Conservation (phyloP, 2,113 vertebrate genomes). For the Anarrhichthys ocellatus region DNA sequence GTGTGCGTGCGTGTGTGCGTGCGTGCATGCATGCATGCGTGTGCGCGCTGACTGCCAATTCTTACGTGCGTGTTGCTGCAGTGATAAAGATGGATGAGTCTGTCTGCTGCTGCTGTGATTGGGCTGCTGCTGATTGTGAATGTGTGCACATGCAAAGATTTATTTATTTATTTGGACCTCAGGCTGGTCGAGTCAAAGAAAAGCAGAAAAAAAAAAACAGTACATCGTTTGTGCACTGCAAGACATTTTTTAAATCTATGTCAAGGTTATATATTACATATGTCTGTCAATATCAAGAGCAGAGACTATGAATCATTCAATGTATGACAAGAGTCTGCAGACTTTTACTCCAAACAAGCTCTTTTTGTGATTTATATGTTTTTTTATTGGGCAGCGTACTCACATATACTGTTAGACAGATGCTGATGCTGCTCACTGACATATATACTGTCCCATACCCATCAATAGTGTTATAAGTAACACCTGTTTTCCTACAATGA, state of each 20-base stretch:
- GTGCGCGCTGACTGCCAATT: constrained; percentile 14
- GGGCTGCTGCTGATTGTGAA: constrained; percentile 26
- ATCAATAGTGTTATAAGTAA: neutral
- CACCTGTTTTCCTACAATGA: neutral
- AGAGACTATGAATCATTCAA: neutral
- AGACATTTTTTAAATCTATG: neutral
- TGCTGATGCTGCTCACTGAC: neutral
- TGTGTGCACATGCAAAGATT: constrained; percentile 5
- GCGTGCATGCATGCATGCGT: constrained; percentile 1
- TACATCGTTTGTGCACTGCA: neutral
- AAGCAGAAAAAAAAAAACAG: neutral
- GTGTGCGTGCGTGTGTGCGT: constrained; percentile 13
- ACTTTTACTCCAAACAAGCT: neutral
- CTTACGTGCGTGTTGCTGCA: constrained; percentile 51
- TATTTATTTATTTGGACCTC: constrained; percentile 10
- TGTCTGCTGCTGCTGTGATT: constrained; percentile 53
- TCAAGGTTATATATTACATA: constrained; percentile 6
- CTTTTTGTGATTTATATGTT: neutral
- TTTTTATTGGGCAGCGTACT: neutral
- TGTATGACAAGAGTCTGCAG: neutral
- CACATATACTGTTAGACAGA: neutral
- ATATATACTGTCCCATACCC: neutral
- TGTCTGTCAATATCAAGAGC: constrained; percentile 4
- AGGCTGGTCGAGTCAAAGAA: neutral
- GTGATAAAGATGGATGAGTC: constrained; percentile 75